Conservation (phyloP, 2,797 vertebrate species). For the Pangasius djambal region DNA sequence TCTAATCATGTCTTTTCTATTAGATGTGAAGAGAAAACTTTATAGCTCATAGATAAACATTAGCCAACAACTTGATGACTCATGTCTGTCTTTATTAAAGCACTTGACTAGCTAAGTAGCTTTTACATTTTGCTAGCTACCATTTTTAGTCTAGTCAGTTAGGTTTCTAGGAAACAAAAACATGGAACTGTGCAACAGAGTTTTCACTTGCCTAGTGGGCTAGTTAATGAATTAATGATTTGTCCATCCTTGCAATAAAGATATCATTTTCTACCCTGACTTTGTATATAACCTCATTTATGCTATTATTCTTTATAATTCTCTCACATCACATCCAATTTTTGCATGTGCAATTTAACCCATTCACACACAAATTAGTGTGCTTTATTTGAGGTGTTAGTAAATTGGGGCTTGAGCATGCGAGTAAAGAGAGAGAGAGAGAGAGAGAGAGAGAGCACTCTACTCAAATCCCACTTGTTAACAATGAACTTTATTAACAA, state of each 20-base stretch:
- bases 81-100: not conserved
- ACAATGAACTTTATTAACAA: not conserved
- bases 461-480: not conserved
- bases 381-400: not conserved
- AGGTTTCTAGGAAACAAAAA: not conserved
- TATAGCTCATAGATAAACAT: not conserved
- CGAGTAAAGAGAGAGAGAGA: not conserved
- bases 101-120: not conserved
- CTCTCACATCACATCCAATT: not conserved
- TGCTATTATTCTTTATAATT: not conserved
- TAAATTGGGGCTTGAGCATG: not conserved
- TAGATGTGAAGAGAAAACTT: not conserved
- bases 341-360: not conserved
- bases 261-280: not conserved
- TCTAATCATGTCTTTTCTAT: too few relatives aligned
- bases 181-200: not conserved
- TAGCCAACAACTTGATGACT: not conserved
- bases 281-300: not conserved
- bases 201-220: not conserved
- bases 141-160: not conserved
- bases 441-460: not conserved
- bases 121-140: not conserved
- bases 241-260: not conserved
- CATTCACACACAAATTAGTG: not conserved
- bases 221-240: not conserved